Evolutionary conservation across 2,113 vertebrate genomes (phyloP).

Genomic region (Lepus europaeus): DNA sequence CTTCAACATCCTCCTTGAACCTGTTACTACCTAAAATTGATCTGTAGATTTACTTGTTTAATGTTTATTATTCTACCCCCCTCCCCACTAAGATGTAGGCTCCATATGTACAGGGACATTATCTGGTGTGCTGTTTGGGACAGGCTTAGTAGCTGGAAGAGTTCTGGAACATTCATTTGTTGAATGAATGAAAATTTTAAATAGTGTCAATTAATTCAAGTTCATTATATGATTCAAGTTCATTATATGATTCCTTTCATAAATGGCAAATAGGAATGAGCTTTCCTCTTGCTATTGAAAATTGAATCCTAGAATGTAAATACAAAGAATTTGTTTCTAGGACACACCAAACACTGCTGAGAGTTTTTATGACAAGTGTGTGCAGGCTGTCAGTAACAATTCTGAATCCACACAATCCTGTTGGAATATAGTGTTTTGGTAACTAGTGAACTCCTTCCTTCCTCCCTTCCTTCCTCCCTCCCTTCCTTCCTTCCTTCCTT

Average conservation of each 20-base stretch:
- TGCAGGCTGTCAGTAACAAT: background rate
- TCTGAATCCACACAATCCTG: background rate
- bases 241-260: background rate
- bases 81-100: background rate
- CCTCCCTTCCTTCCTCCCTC: too few species aligned
- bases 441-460: background rate
- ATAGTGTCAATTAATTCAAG: background rate
- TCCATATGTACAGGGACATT: background rate
- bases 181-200: conserved; percentile 37
- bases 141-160: background rate
- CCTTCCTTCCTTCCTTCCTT: too few species aligned
- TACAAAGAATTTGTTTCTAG: background rate
- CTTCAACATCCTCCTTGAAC: background rate
- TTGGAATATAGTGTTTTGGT: background rate
- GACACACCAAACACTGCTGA: background rate
- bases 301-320: background rate
- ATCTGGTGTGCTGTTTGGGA: background rate
- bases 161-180: background rate
- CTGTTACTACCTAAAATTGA: background rate
- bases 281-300: background rate
- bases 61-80: background rate
- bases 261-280: background rate
- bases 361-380: background rate
- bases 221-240: too few species aligned
- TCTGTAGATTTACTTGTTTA: background rate